phyloP scores from a whole-genome alignment of 64 coral and sea anemone species.

The Stichodactyla helianthus region DNA sequence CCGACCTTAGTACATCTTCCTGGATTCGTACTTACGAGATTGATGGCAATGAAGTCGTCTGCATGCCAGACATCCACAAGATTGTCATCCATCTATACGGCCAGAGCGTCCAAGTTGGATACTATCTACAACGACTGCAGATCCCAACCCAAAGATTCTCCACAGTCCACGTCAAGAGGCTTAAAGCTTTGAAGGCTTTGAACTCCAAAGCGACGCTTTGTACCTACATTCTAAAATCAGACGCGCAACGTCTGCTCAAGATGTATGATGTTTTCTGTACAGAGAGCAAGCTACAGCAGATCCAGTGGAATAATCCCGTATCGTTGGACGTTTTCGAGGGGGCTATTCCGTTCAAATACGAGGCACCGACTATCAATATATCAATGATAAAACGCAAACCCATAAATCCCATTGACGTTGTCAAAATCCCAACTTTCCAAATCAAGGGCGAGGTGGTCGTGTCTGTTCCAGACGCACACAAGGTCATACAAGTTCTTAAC shows the following conservation, averaged over 20 bases:
- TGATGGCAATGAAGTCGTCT: constrained; percentile 55
- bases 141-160: constrained; percentile 74
- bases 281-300: constrained; percentile 30
- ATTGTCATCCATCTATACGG: constrained; percentile 68
- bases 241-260: constrained; percentile 70
- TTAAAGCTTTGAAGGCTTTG: constrained; percentile 60
- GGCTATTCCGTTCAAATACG: not conserved
- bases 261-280: constrained; percentile 68
- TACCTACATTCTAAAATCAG: constrained; percentile 73
- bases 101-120: constrained; percentile 74
- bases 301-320: constrained; percentile 62
- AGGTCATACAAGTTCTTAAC: constrained; percentile 81
- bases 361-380: not conserved
- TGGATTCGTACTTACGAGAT: constrained; percentile 71
- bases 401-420: not conserved
- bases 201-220: constrained; percentile 77
- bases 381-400: not conserved
- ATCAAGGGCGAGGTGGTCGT: constrained; percentile 68
- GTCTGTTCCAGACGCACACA: constrained; percentile 80
- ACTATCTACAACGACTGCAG: constrained; percentile 65
- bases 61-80: constrained; percentile 84
- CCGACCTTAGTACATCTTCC: not conserved
- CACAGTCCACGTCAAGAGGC: constrained; percentile 43
- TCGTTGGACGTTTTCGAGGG: constrained; percentile 23
- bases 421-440: constrained; percentile 66